Evolutionary conservation across 2,888 invertebrate genomes (phyloP).

Genomic region (Agrotis exclamationis): DNA sequence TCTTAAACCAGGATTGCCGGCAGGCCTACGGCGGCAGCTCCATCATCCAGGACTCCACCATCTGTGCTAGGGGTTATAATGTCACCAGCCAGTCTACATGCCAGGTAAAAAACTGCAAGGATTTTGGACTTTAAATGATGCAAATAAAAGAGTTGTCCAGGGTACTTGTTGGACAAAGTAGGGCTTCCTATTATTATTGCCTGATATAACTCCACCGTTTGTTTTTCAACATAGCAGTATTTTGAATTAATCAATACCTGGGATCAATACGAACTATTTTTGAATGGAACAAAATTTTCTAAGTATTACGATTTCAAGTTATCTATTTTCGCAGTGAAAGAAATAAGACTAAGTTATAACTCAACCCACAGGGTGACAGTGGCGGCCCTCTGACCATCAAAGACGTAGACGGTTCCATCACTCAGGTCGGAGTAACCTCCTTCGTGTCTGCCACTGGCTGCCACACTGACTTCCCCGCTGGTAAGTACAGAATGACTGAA

Average conservation of each 20-base stretch:
- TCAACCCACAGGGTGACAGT: conserved; percentile 82
- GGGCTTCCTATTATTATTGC: too few species aligned
- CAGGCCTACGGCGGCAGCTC: conserved; percentile 66
- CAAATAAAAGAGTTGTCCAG: background rate
- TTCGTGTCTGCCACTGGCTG: conserved; percentile 82
- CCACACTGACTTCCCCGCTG: conserved; percentile 80
- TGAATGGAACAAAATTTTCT: too few species aligned
- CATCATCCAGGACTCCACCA: conserved; percentile 77
- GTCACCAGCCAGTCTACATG: conserved; percentile 82
- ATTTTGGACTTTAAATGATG: background rate
- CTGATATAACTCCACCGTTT: too few species aligned
- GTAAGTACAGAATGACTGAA: conserved; percentile 64
- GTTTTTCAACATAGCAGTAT: too few species aligned
- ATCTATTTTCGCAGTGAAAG: background rate
- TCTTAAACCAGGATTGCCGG: conserved; percentile 69
- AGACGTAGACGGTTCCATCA: conserved; percentile 73
- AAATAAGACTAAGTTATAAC: background rate
- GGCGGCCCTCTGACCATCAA: conserved; percentile 79
- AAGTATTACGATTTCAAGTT: too few species aligned
- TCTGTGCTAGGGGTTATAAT: conserved; percentile 79
- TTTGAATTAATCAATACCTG: too few species aligned
- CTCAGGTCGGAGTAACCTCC: conserved; percentile 80
- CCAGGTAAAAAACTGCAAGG: conserved; percentile 66
- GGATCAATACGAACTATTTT: too few species aligned
- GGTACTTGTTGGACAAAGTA: background rate